Base-by-base conservation (phyloP, 1,140 invertebrate genomes). In the Drosophila saltans region DNA sequence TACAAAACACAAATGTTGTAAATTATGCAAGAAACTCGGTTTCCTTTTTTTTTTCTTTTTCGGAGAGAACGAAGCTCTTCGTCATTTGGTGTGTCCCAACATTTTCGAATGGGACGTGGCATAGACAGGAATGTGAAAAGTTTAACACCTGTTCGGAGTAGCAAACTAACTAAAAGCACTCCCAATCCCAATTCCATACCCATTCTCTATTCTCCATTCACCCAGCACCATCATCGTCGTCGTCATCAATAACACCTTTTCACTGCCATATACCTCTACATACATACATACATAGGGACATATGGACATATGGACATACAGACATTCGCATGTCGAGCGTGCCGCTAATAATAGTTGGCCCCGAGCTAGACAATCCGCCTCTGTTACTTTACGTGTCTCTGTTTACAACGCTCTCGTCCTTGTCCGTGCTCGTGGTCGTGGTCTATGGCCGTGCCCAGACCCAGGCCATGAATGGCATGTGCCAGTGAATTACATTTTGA, bases 341-440 rank as follows among this genome's bases (percentile, higher is more conserved):
- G 83, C 66, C 80, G 70, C 84, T 88, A 89, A 88, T 89, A 88
- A 88, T 88, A 88, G 83, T 72, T 76, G 63, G 39, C 45, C 56
- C 60, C 71, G 41, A 45, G 66, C 26, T 36, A 52, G 40, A 59
- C 69, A 66, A 55, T 60, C 68, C 64, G 60, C 28, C 52, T 24
- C 24, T 59, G 71, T 40, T 41, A 71, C 45, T 61, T 52, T 52
- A 7, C 24, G 45, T 52, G 8, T 52, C 45, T 52, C 45, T 52
- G 45, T 52, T 52, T 52, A 52, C 21, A 52, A 26, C 8, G 45
- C 21, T 11, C 45, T 10, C n/a, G 45, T 52, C 45, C 45, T 52
- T 52, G 45, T 36, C 36, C 24, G 33, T 6, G 28, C 4, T 11
- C 8, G 43, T 52, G 40, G 67, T 16, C 16, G 16, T 16, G 16